Evolutionary conservation across 2,113 vertebrate genomes (phyloP).

Genomic region (Smithornis capensis): DNA sequence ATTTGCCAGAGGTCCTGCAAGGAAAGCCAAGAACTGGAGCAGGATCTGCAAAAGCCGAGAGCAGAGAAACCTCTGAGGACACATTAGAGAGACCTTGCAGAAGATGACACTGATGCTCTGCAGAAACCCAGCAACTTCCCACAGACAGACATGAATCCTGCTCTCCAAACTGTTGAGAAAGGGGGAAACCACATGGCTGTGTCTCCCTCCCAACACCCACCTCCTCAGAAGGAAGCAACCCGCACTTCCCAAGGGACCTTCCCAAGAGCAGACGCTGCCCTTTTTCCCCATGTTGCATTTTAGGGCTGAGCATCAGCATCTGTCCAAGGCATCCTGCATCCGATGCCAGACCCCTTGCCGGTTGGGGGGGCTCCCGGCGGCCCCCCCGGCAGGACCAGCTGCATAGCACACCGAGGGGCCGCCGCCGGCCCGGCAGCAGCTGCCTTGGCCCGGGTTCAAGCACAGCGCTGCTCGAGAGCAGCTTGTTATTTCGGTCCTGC

Average conservation of each 20-base stretch:
- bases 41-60: neutral
- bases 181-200: rapidly evolving
- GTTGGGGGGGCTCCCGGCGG: neutral
- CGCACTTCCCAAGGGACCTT: neutral
- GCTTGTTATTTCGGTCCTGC: slow-evolving; percentile 32
- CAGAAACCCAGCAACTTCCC: neutral
- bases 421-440: slow-evolving; percentile 13
- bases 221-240: neutral
- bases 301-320: neutral
- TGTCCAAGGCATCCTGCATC: rapidly evolving
- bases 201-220: neutral
- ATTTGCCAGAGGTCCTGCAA: slow-evolving; percentile 34
- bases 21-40: slow-evolving; percentile 18
- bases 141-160: neutral
- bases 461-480: neutral
- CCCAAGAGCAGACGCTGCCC: neutral
- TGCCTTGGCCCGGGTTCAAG: slow-evolving; percentile 51
- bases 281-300: rapidly evolving
- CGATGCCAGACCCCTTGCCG: rapidly evolving
- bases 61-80: neutral
- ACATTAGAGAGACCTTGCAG: neutral
- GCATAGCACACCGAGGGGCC: neutral
- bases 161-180: neutral
- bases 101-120: neutral
- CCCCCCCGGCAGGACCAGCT: neutral